Percentiles rank a stretch among this genome's conserved stretches.
Conservation (phyloP, 2,113 vertebrate genomes). For the Apodemus sylvaticus region DNA sequence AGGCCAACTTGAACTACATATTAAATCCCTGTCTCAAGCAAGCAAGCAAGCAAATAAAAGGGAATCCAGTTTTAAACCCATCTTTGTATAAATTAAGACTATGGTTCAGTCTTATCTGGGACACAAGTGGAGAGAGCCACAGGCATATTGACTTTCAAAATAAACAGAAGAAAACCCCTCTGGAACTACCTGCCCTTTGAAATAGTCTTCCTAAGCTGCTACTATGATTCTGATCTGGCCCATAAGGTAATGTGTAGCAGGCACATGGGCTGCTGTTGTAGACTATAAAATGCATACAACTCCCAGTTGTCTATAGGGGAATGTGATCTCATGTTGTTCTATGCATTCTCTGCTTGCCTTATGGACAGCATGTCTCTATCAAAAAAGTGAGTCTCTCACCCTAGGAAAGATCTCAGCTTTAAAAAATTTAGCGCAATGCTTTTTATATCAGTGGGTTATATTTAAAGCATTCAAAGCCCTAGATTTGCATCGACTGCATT, state of each 20-base stretch:
- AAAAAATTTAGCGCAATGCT: slow-evolving; percentile 74
- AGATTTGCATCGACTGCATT: slow-evolving; percentile 67
- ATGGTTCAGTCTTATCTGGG: neutral
- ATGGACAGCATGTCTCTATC: slow-evolving; percentile 40
- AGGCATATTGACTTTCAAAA: neutral
- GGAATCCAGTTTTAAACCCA: neutral
- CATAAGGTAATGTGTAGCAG: neutral
- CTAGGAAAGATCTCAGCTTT: slow-evolving; percentile 72
- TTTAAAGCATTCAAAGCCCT: slow-evolving; percentile 75
- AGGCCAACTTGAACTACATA: neutral
- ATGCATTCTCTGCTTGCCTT: slow-evolving; percentile 54
- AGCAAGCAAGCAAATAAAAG: neutral
- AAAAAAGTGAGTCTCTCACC: slow-evolving; percentile 75
- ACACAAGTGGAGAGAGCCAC: neutral
- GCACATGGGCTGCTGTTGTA: neutral
- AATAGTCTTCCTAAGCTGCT: neutral
- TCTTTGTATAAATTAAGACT: slow-evolving; percentile 2
- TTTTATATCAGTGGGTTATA: slow-evolving; percentile 78
- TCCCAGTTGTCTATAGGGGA: neutral
- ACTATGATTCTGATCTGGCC: neutral
- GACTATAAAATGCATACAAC: neutral
- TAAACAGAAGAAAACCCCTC: slow-evolving; percentile 16
- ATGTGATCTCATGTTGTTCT: neutral
- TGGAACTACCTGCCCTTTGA: slow-evolving; percentile 27
- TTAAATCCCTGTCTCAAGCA: neutral